phyloP scores from a whole-genome alignment of 1,140 invertebrate genomes.

The Lordiphosa collinella region DNA sequence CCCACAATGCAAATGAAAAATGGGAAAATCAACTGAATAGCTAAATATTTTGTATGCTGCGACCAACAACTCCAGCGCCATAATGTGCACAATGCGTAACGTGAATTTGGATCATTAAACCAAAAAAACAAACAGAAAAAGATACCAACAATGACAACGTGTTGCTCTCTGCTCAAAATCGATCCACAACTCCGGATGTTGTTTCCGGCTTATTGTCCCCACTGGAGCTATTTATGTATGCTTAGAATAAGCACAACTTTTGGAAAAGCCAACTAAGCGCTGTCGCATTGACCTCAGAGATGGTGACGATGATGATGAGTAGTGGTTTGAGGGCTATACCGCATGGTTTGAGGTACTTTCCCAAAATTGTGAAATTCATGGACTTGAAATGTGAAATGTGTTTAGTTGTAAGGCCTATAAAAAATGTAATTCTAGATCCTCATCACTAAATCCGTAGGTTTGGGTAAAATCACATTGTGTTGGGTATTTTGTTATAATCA shows the following conservation, averaged over 20 bases:
- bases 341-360: slow-evolving; percentile 9
- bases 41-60: slow-evolving; percentile 34
- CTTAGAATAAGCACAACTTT: slow-evolving; percentile 36
- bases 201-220: slow-evolving; percentile 75
- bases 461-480: too few species aligned
- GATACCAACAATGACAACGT: slow-evolving; percentile 49
- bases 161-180: slow-evolving; percentile 62
- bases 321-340: slow-evolving; percentile 28
- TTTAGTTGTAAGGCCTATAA: too few species aligned
- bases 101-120: slow-evolving; percentile 76
- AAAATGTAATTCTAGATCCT: too few species aligned
- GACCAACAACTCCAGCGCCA: slow-evolving; percentile 25
- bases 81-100: slow-evolving; percentile 78
- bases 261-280: slow-evolving; percentile 13
- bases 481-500: too few species aligned
- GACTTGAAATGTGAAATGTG: neutral
- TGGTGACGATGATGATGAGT: slow-evolving; percentile 4
- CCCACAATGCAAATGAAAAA: slow-evolving; percentile 4
- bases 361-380: slow-evolving; percentile 16
- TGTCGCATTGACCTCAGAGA: slow-evolving; percentile 65
- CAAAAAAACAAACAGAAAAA: slow-evolving; percentile 19
- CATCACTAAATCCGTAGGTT: too few species aligned
- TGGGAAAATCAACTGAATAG: slow-evolving; percentile 48
- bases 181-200: slow-evolving; percentile 76
- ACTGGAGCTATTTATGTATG: slow-evolving; percentile 51